A percentile compares a stretch with the other conserved stretches of the same genome.
These are phyloP conservation scores for Oophaga sylvatica DNA, from an alignment of 2,797 vertebrate genomes.

Conservation along the genomic window DNA sequence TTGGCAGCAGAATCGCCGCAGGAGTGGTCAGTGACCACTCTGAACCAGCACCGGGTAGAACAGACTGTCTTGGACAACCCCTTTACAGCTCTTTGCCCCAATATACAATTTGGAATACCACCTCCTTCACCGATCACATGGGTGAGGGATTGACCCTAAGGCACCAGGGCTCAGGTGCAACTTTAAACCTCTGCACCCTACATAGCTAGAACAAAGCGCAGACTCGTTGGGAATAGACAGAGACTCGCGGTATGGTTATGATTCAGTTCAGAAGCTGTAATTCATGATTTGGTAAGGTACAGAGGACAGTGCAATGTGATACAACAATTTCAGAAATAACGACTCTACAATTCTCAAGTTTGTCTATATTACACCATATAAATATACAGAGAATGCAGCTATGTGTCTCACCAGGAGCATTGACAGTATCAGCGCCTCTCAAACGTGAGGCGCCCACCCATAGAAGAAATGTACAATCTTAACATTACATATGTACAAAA, in stretches of 20 bases:
- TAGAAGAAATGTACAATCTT: conserved; percentile 80
- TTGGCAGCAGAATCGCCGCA: no score
- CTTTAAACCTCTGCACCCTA: no score
- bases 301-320: conserved; percentile 63
- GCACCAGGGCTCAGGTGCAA: no score
- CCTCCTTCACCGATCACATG: background rate
- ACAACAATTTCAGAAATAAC: conserved; percentile 63
- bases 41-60: no score
- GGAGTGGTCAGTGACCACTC: no score
- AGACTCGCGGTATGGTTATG: conserved; percentile 20
- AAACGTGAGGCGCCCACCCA: conserved; percentile 51
- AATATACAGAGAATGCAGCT: conserved; percentile 66
- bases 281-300: conserved; percentile 64
- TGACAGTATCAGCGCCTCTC: conserved; percentile 66
- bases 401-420: conserved; percentile 64
- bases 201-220: no score
- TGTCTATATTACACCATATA: conserved; percentile 66
- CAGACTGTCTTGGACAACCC: no score
- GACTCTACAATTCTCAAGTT: conserved; percentile 64
- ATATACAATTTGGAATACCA: no score
- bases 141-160: background rate
- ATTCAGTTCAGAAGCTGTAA: conserved; percentile 61
- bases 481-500: conserved; percentile 86
- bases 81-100: no score
- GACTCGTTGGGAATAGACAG: background rate